Evolutionary conservation across 2,113 vertebrate species (phyloP).

Genomic region (Lanius ludovicianus): DNA sequence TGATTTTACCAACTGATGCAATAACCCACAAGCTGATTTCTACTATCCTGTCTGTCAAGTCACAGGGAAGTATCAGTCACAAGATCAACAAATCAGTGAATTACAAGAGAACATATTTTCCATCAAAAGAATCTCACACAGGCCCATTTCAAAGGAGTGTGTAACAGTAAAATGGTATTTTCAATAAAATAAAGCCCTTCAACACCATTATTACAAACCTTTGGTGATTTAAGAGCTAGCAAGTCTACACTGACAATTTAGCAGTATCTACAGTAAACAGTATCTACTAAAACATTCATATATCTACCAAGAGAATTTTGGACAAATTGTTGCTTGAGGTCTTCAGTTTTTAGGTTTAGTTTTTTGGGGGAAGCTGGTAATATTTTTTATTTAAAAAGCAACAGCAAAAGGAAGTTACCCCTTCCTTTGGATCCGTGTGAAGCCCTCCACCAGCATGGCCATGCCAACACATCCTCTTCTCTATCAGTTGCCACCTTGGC

Average conservation of each 20-base stretch:
- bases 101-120: not conserved
- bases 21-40: not conserved
- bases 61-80: not conserved
- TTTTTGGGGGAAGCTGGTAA: not conserved
- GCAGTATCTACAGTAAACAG: not conserved
- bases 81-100: not conserved
- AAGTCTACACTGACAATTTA: not conserved
- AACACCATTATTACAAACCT: not conserved
- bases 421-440: conserved; percentile 91
- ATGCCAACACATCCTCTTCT: conserved; percentile 92
- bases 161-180: not conserved
- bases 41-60: not conserved
- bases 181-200: not conserved
- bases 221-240: not conserved
- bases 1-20: not conserved
- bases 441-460: conserved; percentile 90
- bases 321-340: not conserved
- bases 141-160: not conserved
- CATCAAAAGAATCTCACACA: not conserved
- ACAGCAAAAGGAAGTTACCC: conserved; percentile 73
- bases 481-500: conserved; percentile 73
- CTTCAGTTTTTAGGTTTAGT: not conserved
- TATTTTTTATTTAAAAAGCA: not conserved
- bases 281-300: not conserved
- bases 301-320: not conserved